These are phyloP conservation scores for Microplitis demolitor DNA, from an alignment of 1,140 invertebrate species.

Conservation along the genomic window DNA sequence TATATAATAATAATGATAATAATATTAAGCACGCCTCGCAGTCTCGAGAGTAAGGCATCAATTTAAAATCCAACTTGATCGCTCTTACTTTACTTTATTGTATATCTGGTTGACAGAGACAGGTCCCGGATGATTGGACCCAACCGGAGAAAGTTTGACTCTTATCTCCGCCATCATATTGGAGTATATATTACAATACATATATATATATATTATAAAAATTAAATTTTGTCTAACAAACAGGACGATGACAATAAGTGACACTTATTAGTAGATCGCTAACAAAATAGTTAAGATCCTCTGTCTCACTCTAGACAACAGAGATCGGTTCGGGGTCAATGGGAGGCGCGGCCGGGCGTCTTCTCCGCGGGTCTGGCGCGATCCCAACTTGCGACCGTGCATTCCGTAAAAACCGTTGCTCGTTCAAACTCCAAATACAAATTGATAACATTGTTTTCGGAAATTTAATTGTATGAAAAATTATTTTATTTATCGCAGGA, in stretches of 20 bases:
- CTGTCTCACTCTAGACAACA: slow-evolving; percentile 38
- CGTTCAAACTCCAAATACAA: neutral
- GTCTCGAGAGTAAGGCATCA: neutral
- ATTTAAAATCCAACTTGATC: neutral
- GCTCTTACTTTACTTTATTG: neutral
- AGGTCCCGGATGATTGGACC: neutral
- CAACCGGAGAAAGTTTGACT: slow-evolving; percentile 51
- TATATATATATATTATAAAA: no score
- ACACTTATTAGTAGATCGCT: no score
- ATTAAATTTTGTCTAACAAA: no score
- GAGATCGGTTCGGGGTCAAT: slow-evolving; percentile 53
- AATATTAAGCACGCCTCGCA: neutral
- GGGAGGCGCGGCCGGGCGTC: slow-evolving; percentile 51
- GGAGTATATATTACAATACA: neutral
- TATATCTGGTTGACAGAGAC: slow-evolving; percentile 1
- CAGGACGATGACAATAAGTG: no score
- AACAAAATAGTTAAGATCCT: neutral
- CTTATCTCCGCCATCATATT: neutral
- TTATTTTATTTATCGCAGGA: no score
- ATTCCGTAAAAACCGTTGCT: slow-evolving; percentile 59
- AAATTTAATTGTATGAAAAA: no score
- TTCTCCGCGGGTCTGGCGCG: slow-evolving; percentile 51
- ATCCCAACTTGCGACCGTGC: slow-evolving; percentile 52
- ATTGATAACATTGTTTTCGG: neutral
- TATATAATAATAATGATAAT: neutral